Evolutionary conservation across 2,113 vertebrate species (phyloP), one percentile per base, ranked within the genome.

Genomic region (Solenodon paradoxus): DNA sequence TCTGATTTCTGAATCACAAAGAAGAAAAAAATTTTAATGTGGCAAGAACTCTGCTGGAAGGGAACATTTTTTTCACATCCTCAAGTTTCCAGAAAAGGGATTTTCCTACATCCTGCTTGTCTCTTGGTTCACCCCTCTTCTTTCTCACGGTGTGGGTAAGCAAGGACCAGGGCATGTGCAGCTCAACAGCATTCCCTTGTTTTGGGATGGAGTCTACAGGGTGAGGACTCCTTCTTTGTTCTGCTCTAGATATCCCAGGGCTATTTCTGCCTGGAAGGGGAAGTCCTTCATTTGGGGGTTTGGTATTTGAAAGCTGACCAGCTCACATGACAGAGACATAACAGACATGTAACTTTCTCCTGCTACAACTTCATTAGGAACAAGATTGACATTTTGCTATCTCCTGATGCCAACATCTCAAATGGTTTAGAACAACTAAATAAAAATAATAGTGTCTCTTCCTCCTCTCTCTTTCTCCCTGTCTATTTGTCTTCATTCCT

Each of bases 111-210:
- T 7, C 10, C 17, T 15, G 9, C 20, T 17, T 13, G 45, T 28
- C 28, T 49, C 32, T 42, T 22, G 30, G 7, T 17, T 61, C 1
- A 1, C 3, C 17, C 63, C 32, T 40, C 24, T 61, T 47, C 47
- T 38, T 49, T 22, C 42, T 64, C 6, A 26, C 7, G 0, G 0
- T 0, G 19, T 1, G 32, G 10, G 1, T 26, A n/a, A 17, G 49
- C 20, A 22, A 7, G 0, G 26, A 40, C 49, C n/a, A n/a, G 28
- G 26, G 5, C 17, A 22, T 2, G 17, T 0, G 2, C 35, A 66
- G 15, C 49, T 75, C 32, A 75, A 32, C 20, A 42, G 6, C 16
- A 74, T 35, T 47, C 38, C 12, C 32, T 26, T 49, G 3, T 10
- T 17, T 19, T 74, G 38, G 32, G 15, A 19, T 17, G 10, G 3